Conservation (phyloP, 2,113 vertebrate species). For the Theristicus caerulescens region DNA sequence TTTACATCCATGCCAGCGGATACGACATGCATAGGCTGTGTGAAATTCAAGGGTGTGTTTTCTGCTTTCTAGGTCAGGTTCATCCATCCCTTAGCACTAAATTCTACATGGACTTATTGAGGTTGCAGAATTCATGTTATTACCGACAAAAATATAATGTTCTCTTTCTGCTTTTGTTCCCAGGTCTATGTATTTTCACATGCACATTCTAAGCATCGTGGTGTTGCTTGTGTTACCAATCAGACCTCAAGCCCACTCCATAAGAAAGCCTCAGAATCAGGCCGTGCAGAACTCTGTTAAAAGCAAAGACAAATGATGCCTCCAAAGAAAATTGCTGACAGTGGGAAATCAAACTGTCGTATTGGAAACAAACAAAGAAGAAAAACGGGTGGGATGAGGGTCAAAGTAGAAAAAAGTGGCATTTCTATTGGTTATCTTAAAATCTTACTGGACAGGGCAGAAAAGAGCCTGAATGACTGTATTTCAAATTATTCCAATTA, state of each 20-base stretch:
- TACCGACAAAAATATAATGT: background rate
- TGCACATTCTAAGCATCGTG: constrained; percentile 90
- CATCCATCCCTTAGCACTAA: background rate
- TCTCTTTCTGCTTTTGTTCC: constrained; percentile 46
- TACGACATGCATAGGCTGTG: background rate
- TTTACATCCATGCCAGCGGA: background rate
- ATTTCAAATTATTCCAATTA: background rate
- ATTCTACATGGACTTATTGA: background rate
- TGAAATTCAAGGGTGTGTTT: background rate
- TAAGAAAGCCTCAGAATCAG: constrained; percentile 30
- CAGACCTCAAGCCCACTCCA: constrained; percentile 41
- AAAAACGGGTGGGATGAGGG: background rate
- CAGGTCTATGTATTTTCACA: constrained; percentile 93
- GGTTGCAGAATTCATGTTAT: background rate
- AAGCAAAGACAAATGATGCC: constrained; percentile 67
- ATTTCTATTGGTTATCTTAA: constrained; percentile 11
- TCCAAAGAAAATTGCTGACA: background rate
- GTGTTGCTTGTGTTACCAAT: constrained; percentile 77
- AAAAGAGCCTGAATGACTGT: constrained; percentile 33
- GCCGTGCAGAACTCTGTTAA: constrained; percentile 47
- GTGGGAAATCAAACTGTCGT: background rate
- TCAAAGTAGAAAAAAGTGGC: background rate
- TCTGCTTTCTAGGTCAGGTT: background rate
- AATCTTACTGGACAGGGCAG: constrained; percentile 27
- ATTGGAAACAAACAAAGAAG: background rate